Conservation (phyloP, 2,888 invertebrate species). For the Pinctada fucata region DNA sequence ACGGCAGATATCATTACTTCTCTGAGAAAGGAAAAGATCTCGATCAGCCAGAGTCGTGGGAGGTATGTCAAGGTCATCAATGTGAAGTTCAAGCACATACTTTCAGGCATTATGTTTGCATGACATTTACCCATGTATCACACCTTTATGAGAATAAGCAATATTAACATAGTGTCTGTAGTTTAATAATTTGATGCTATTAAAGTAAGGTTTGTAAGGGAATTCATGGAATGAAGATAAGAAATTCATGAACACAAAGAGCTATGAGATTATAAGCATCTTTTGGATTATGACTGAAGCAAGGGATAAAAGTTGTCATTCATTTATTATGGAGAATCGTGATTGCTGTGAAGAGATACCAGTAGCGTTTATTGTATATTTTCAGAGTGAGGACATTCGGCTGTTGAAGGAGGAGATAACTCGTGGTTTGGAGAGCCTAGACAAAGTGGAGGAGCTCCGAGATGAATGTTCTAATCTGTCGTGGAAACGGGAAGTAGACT, state of each 20-base stretch:
- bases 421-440: constrained; percentile 68
- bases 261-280: too few relatives aligned
- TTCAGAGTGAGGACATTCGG: constrained; percentile 76
- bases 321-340: too few relatives aligned
- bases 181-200: too few relatives aligned
- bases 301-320: too few relatives aligned
- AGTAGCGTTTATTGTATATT: background rate
- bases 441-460: constrained; percentile 71
- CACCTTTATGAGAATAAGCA: too few relatives aligned
- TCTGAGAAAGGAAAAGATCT: constrained; percentile 66
- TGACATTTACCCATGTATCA: too few relatives aligned
- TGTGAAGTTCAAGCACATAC: background rate
- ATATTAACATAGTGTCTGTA: too few relatives aligned
- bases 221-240: too few relatives aligned
- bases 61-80: constrained; percentile 58
- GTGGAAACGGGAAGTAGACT: constrained; percentile 69
- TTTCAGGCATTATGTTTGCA: background rate
- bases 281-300: too few relatives aligned
- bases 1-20: constrained; percentile 76
- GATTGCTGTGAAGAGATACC: too few relatives aligned
- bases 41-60: constrained; percentile 74
- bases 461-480: constrained; percentile 74
- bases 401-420: constrained; percentile 71
- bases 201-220: too few relatives aligned
- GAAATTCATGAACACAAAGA: too few relatives aligned